phyloP scores from a whole-genome alignment of 1,140 invertebrate species.

The Trichonephila clavata region DNA sequence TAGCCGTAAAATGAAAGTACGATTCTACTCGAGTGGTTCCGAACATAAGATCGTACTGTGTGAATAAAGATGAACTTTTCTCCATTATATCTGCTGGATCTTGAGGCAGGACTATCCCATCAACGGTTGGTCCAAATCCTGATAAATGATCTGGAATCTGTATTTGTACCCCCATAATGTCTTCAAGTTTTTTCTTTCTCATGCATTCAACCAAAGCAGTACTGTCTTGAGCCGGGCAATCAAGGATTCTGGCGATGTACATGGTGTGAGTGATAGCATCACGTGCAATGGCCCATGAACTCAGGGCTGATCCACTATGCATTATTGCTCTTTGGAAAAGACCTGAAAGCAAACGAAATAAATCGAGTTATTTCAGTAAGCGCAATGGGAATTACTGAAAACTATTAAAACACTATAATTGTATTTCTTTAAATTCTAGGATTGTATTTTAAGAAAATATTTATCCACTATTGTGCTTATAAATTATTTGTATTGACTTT shows the following conservation, averaged over 20 bases:
- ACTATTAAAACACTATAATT: no score
- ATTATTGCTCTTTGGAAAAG: constrained; percentile 80
- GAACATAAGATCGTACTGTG: constrained; percentile 93
- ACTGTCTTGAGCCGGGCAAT: constrained; percentile 86
- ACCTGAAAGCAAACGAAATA: constrained; percentile 65
- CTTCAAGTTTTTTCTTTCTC: constrained; percentile 85
- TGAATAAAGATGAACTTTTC: constrained; percentile 71
- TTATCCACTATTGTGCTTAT: no score
- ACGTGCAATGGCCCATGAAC: constrained; percentile 79
- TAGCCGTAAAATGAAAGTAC: constrained; percentile 91
- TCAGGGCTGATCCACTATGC: constrained; percentile 80
- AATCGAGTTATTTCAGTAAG: neutral
- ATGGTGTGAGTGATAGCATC: constrained; percentile 88
- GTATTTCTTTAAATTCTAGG: no score
- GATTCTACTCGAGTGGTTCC: constrained; percentile 95
- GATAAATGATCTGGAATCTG: constrained; percentile 90
- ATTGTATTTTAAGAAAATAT: no score
- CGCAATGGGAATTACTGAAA: neutral
- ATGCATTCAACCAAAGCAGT: constrained; percentile 91
- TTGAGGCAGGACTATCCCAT: constrained; percentile 84
- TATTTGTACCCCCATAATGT: constrained; percentile 81
- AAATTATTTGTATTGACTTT: no score
- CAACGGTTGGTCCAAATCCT: constrained; percentile 93
- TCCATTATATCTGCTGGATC: constrained; percentile 79
- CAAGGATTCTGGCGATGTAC: constrained; percentile 91